Evolutionary conservation across 2,888 invertebrate genomes (phyloP).

Genomic region (Xestia c-nigrum): DNA sequence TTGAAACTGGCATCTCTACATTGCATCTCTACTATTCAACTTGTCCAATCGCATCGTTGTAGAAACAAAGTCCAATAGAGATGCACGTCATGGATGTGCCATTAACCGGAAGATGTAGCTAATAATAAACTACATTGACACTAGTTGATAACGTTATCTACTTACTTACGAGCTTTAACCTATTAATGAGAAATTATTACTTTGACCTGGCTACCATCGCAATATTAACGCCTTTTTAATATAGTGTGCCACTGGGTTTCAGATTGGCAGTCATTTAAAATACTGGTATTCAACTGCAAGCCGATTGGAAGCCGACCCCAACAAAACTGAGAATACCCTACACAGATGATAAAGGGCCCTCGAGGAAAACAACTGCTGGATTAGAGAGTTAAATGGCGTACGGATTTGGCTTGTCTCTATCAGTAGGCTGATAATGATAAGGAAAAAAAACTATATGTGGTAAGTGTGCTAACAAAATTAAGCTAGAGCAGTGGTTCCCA

Average conservation of each 20-base stretch:
- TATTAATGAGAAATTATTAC: conserved; percentile 1
- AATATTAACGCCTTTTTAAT: not conserved
- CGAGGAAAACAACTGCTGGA: not conserved
- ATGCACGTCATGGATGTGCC: not conserved
- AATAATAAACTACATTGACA: conserved; percentile 32
- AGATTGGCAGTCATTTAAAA: not conserved
- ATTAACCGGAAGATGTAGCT: conserved; percentile 9
- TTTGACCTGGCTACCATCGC: conserved; percentile 26
- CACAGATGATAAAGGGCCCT: not conserved
- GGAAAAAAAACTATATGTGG: too few relatives aligned
- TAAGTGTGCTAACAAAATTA: too few relatives aligned
- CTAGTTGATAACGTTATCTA: conserved; percentile 39
- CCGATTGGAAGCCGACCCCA: not conserved
- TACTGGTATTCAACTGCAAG: not conserved
- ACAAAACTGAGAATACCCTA: not conserved
- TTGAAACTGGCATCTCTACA: too few relatives aligned
- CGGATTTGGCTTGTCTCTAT: too few relatives aligned
- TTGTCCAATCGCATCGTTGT: not conserved
- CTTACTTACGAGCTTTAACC: conserved; percentile 5
- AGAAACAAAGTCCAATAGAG: not conserved
- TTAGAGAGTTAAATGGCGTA: not conserved
- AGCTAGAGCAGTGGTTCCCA: too few relatives aligned
- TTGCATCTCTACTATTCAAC: too few relatives aligned
- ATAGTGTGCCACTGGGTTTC: not conserved
- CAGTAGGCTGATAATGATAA: too few relatives aligned